phyloP scores from a whole-genome alignment of 2,797 vertebrate species.

The Meda fulgida region DNA sequence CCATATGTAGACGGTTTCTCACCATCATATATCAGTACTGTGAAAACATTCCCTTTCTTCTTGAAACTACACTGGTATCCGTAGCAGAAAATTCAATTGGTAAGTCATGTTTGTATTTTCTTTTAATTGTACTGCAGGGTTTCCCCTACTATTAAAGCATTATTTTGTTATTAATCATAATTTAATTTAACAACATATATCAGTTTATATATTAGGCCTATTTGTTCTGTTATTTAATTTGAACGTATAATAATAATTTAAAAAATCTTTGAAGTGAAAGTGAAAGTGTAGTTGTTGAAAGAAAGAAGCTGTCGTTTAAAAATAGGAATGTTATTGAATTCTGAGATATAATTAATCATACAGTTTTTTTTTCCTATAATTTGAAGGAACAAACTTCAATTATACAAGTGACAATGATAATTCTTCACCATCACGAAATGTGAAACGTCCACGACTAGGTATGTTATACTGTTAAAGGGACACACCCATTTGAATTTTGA shows the following conservation, averaged over 20 bases:
- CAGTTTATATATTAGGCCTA: not conserved
- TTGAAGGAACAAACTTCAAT: slow-evolving; percentile 48
- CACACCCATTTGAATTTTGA: slow-evolving; percentile 20
- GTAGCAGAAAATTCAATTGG: slow-evolving; percentile 66
- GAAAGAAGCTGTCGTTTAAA: not conserved
- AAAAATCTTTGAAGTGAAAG: slow-evolving; percentile 49
- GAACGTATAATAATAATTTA: too few species aligned
- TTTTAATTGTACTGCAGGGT: not conserved
- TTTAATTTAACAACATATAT: not conserved
- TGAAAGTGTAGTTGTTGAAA: slow-evolving; percentile 45
- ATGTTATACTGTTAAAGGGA: slow-evolving; percentile 31
- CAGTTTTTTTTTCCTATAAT: not conserved
- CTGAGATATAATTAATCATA: slow-evolving; percentile 5
- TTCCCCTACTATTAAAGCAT: not conserved
- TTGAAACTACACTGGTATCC: slow-evolving; percentile 84
- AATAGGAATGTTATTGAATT: not conserved
- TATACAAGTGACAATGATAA: slow-evolving; percentile 6
- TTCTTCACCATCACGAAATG: not conserved
- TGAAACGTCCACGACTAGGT: slow-evolving; percentile 74
- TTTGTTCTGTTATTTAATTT: not conserved
- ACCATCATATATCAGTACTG: slow-evolving; percentile 77
- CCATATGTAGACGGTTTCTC: slow-evolving; percentile 78
- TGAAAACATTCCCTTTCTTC: slow-evolving; percentile 79
- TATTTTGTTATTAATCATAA: not conserved
- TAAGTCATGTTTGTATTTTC: slow-evolving; percentile 26